Evolutionary conservation across 2,888 invertebrate species (phyloP).

Genomic region (Allacma fusca): DNA sequence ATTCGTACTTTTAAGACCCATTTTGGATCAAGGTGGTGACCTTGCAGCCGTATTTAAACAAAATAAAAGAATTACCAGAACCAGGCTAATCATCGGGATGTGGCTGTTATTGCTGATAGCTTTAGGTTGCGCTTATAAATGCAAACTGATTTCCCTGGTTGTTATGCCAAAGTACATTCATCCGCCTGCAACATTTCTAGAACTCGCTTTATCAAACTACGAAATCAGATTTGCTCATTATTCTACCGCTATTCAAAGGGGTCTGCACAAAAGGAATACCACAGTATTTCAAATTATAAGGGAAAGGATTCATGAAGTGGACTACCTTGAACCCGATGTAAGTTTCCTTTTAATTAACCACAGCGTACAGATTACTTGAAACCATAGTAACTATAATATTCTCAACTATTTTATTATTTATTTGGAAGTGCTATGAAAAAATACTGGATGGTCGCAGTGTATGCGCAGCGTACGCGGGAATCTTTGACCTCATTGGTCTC

Average conservation of each 20-base stretch:
- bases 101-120: neutral
- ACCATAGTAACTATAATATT: too few relatives aligned
- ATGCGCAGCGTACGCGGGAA: neutral
- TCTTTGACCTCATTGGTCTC: neutral
- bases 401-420: too few relatives aligned
- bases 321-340: neutral
- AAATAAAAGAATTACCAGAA: too few relatives aligned
- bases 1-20: too few relatives aligned
- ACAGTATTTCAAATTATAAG: neutral
- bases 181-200: neutral
- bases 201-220: neutral
- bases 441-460: neutral
- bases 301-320: neutral
- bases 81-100: neutral
- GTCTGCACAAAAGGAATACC: neutral
- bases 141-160: neutral
- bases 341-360: neutral
- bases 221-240: neutral
- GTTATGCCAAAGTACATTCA: neutral
- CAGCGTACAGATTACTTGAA: too few relatives aligned
- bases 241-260: neutral
- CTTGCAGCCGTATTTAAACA: too few relatives aligned
- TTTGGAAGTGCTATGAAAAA: neutral
- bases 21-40: too few relatives aligned
- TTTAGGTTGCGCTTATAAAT: neutral